Base-by-base conservation (phyloP, 2,113 vertebrate genomes). In the Todiramphus saurophagus region DNA sequence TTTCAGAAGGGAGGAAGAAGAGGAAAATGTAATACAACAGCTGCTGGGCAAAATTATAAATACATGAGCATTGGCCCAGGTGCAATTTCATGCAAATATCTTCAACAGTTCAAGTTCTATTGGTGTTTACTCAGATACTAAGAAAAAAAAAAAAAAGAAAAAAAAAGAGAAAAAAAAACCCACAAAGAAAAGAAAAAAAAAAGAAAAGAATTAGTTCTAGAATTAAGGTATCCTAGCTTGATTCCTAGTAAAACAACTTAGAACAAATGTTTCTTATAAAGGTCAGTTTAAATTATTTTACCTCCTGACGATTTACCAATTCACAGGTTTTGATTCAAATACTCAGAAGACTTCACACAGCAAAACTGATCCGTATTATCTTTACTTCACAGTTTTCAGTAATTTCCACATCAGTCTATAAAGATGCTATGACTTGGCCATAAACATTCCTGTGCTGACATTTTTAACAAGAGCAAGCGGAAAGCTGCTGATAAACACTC, bases 11-110 rank as follows among this genome's bases (percentile, higher is more conserved):
- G 80, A 84, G 72, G 43, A 97, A 90, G 93, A 96, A 95, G 91
- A 96, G 92, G 83, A 93, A 96, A 97, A 96, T 82, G 92, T 85
- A 97, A 96, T 92, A 96, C 89, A 94, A 96, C 84, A 94, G 95
- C 75, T 94, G 77, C 84, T 83, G 90, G 92, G 90, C 86, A 96
- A 94, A 96, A 89, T 87, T 96, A 97, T 94, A 97, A 97, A 97
- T 97, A 98, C 91, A 94, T 43, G 94, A 97, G 88, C 78, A 43
- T 20, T 91, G 85, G 90, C 96, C 97, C 91, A 97, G 90, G 96
- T 97, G 96, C 97, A 96, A 96, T 94, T 96, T 97, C 98, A 98
- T 98, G 98, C 98, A 97, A 96, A 75, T 98, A 96, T 97, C 95
- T 97, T 97, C 95, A 97, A 96, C 92, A 95, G 93, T 97, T 97